Conservation (phyloP, 2,113 vertebrate species). For the Ochotona curzoniae region DNA sequence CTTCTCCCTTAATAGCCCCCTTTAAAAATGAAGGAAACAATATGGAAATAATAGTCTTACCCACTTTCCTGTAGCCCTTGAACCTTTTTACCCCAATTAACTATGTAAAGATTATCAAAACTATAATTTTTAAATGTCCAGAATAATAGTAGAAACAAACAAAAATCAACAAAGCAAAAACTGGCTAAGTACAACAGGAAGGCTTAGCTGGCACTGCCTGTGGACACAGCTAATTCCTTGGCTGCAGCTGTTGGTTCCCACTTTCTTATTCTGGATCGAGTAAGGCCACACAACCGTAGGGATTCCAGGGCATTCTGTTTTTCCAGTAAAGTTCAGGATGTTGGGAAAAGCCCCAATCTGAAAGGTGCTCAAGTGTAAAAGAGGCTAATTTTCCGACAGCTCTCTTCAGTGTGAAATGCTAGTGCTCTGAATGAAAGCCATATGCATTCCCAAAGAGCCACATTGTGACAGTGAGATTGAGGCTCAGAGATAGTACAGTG, state of each 20-base stretch:
- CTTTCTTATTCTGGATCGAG: slow-evolving; percentile 16
- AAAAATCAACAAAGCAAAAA: not conserved
- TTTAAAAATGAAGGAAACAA: no score
- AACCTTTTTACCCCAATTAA: no score
- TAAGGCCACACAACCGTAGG: not conserved
- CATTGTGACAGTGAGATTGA: slow-evolving; percentile 48
- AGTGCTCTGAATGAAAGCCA: slow-evolving; percentile 33
- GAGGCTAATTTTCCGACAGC: not conserved
- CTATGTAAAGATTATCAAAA: no score
- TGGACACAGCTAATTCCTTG: not conserved
- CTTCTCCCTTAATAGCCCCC: no score
- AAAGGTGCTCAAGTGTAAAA: slow-evolving; percentile 44
- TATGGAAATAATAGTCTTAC: no score
- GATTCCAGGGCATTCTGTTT: not conserved
- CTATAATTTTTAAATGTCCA: no score
- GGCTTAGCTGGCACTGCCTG: not conserved
- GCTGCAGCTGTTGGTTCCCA: slow-evolving; percentile 10
- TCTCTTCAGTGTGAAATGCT: slow-evolving; percentile 53
- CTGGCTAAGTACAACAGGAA: not conserved
- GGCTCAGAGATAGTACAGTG: not conserved
- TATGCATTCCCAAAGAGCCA: slow-evolving; percentile 29
- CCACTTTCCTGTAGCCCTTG: no score
- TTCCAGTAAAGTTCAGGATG: slow-evolving; percentile 3
- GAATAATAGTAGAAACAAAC: not conserved
- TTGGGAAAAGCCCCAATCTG: not conserved